phyloP scores from a whole-genome alignment of 2,113 vertebrate species.

The Bucco capensis region DNA sequence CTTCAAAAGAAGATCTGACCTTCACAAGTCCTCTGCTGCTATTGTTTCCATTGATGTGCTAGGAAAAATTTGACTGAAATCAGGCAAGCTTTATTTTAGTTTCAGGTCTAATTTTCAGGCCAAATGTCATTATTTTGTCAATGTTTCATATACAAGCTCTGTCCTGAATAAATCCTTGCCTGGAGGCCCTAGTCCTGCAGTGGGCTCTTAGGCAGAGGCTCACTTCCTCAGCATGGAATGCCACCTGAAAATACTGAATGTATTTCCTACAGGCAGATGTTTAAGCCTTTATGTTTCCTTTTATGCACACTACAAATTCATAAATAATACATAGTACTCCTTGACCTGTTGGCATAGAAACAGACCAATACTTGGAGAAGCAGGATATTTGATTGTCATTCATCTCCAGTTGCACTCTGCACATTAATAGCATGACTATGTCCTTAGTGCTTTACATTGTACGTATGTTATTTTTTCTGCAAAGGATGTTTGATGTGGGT shows the following conservation, averaged over 20 bases:
- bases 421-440: background rate
- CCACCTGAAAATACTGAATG: background rate
- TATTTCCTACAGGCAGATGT: background rate
- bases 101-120: background rate
- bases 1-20: background rate
- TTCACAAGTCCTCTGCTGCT: background rate
- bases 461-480: background rate
- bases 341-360: background rate
- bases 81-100: background rate
- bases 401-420: background rate
- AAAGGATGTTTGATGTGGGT: conserved; percentile 80
- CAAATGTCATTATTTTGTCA: no score
- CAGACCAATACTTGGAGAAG: background rate
- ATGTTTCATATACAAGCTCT: background rate
- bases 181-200: background rate
- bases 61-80: background rate
- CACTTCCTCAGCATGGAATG: background rate
- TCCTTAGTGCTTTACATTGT: background rate
- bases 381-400: background rate
- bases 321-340: background rate
- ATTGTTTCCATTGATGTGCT: background rate
- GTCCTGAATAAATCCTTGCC: background rate
- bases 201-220: background rate
- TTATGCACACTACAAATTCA: background rate
- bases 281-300: background rate